Conservation (phyloP, 2,113 vertebrate species). For the Indicator indicator region DNA sequence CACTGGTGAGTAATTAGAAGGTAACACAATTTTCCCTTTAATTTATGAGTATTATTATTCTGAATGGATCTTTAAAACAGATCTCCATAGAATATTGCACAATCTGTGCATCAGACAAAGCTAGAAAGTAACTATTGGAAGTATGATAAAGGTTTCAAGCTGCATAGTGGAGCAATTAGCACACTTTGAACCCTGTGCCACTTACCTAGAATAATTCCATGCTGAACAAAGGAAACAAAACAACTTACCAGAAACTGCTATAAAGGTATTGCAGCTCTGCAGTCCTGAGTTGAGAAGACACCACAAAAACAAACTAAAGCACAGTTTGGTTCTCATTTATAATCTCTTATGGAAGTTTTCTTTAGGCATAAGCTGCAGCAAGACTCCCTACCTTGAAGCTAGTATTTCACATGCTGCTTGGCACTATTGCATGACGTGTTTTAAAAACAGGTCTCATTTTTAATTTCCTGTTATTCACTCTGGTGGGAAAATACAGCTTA, state of each 20-base stretch:
- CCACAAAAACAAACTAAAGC: neutral
- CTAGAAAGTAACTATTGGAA: neutral
- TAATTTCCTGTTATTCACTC: slow-evolving; percentile 35
- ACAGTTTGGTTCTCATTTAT: neutral
- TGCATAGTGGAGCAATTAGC: neutral
- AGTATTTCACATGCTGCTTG: neutral
- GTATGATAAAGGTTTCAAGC: neutral
- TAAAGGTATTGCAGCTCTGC: neutral
- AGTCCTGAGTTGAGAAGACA: neutral
- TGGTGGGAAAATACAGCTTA: slow-evolving; percentile 70
- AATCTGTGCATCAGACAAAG: neutral
- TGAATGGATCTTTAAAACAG: neutral
- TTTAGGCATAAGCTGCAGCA: neutral
- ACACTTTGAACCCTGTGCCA: neutral
- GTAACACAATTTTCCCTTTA: neutral
- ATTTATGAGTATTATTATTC: neutral
- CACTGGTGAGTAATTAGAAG: slow-evolving; percentile 75
- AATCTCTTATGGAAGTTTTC: neutral
- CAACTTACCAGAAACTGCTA: neutral
- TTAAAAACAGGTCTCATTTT: neutral
- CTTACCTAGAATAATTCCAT: neutral
- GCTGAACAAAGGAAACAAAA: neutral
- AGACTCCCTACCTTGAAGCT: neutral
- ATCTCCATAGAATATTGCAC: neutral
- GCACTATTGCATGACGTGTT: neutral